Evolutionary conservation across 2,113 vertebrate genomes (phyloP).

Genomic region (Illadopsis cleaveri): DNA sequence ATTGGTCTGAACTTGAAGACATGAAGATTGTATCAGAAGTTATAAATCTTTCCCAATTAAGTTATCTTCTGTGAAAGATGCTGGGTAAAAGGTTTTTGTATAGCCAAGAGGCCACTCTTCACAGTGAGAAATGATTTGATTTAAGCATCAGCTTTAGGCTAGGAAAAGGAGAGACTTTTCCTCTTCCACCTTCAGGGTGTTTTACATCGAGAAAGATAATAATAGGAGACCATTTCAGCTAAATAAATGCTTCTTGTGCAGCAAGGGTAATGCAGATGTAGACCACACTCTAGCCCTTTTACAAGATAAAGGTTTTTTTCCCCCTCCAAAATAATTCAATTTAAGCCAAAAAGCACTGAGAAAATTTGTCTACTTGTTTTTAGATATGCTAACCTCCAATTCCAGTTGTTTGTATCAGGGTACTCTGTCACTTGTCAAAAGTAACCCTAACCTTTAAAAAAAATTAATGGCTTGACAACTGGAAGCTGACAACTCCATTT

Average conservation of each 20-base stretch:
- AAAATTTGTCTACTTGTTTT: not conserved
- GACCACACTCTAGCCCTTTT: not conserved
- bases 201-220: conserved; percentile 39
- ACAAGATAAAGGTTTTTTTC: not conserved
- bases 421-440: conserved; percentile 39
- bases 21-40: conserved; percentile 66
- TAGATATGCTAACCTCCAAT: not conserved
- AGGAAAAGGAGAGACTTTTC: conserved; percentile 40
- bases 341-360: not conserved
- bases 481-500: conserved; percentile 51
- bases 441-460: conserved; percentile 22
- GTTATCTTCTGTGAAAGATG: conserved; percentile 40
- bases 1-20: conserved; percentile 40
- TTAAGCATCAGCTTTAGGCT: conserved; percentile 42
- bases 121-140: conserved; percentile 59
- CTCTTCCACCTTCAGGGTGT: conserved; percentile 26
- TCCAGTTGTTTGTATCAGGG: not conserved
- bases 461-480: conserved; percentile 45
- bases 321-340: not conserved
- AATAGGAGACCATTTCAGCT: conserved; percentile 55
- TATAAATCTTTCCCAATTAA: conserved; percentile 68
- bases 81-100: conserved; percentile 55
- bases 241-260: conserved; percentile 7
- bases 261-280: not conserved
- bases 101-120: conserved; percentile 48